phyloP scores from a whole-genome alignment of 2,888 invertebrate species.

The Byasa hedistus region DNA sequence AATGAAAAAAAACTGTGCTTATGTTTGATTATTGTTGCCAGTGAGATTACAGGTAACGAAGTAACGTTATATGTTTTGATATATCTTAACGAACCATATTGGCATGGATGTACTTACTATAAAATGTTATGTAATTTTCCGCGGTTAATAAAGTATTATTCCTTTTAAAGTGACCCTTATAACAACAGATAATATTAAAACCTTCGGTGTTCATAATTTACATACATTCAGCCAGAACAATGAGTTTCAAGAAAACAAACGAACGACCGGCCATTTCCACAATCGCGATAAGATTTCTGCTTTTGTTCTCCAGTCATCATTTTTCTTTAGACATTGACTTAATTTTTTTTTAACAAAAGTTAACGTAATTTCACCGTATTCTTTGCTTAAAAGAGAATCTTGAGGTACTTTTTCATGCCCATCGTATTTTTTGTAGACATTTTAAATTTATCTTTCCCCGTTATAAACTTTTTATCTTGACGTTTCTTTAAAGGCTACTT shows the following conservation, averaged over 20 bases:
- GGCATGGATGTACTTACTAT: too few species aligned
- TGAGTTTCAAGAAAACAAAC: conserved; percentile 4
- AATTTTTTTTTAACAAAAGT: conserved; percentile 8
- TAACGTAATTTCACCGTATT: not conserved
- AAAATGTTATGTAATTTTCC: too few species aligned
- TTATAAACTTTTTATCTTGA: conserved; percentile 1
- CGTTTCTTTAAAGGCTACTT: not conserved
- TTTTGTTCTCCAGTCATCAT: conserved; percentile 13
- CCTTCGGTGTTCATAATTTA: not conserved
- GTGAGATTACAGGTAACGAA: too few species aligned
- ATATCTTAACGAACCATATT: too few species aligned
- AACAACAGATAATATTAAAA: not conserved
- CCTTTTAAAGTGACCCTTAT: too few species aligned
- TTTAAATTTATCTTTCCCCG: conserved; percentile 1
- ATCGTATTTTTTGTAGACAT: not conserved
- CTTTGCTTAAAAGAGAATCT: conserved; percentile 1
- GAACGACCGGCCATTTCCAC: not conserved
- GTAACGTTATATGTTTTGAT: too few species aligned
- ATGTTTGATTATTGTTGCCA: too few species aligned
- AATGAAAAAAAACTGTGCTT: too few species aligned
- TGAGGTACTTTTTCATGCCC: conserved; percentile 1
- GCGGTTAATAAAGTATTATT: too few species aligned
- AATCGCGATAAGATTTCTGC: conserved; percentile 17
- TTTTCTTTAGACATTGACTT: conserved; percentile 12
- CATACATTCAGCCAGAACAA: not conserved